Conservation (phyloP, 2,113 vertebrate species). For the Dasyornis broadbenti region DNA sequence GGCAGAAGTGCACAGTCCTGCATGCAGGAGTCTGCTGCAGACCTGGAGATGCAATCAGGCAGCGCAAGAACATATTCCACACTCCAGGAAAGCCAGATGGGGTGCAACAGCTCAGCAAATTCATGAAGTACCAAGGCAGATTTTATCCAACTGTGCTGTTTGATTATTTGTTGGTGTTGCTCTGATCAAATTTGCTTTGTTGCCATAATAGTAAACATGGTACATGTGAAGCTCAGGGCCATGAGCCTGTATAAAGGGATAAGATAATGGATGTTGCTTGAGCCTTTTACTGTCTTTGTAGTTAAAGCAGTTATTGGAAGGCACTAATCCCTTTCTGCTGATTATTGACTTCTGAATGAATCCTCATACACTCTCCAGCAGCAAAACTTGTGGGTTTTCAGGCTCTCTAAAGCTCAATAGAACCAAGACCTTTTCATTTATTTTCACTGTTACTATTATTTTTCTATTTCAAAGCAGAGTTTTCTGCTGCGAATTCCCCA, state of each 20-base stretch:
- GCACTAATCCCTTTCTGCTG: conserved; percentile 25
- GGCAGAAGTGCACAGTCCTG: not conserved
- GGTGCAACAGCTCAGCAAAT: not conserved
- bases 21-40: not conserved
- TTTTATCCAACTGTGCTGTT: not conserved
- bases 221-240: not conserved
- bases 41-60: not conserved
- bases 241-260: not conserved
- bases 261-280: not conserved
- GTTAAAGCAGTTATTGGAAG: conserved; percentile 3
- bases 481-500: conserved; percentile 9
- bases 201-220: not conserved
- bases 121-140: not conserved
- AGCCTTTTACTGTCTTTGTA: not conserved
- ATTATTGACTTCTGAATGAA: not conserved
- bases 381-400: conserved; percentile 21
- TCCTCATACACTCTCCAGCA: not conserved
- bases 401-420: conserved; percentile 23
- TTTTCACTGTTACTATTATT: conserved; percentile 33
- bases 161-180: not conserved
- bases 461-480: conserved; percentile 39
- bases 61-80: not conserved
- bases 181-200: not conserved
- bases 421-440: conserved; percentile 16
- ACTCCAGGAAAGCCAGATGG: not conserved